These are phyloP conservation scores for Chelon labrosus DNA, from an alignment of 2,797 vertebrate species.

Conservation along the genomic window DNA sequence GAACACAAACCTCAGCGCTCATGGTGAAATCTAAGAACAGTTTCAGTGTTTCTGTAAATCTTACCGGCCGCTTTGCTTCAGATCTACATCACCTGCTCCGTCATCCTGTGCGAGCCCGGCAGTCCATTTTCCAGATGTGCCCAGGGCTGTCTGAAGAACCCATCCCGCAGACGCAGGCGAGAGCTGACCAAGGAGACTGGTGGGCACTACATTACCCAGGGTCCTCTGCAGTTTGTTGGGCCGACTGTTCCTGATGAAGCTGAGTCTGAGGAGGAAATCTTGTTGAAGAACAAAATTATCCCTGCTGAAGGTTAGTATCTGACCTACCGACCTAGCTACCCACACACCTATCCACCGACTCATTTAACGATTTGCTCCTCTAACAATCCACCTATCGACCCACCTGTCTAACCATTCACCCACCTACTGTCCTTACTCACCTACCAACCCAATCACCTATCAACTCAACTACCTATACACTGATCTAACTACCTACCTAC, in stretches of 20 bases:
- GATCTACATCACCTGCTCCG: slow-evolving; percentile 83
- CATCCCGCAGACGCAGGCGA: slow-evolving; percentile 54
- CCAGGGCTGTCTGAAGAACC: slow-evolving; percentile 69
- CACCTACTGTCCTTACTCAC: too few relatives aligned
- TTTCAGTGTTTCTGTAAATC: too few relatives aligned
- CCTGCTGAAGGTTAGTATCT: slow-evolving; percentile 20
- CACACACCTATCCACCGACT: not conserved
- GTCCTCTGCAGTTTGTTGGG: slow-evolving; percentile 70
- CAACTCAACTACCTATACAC: too few relatives aligned
- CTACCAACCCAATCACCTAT: too few relatives aligned
- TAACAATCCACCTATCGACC: not conserved
- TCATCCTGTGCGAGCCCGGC: slow-evolving; percentile 77
- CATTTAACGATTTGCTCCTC: not conserved
- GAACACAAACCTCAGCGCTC: too few relatives aligned
- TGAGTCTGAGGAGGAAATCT: rapidly evolving
- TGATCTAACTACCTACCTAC: too few relatives aligned
- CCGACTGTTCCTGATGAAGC: not conserved
- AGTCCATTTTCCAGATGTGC: slow-evolving; percentile 78
- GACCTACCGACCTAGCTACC: too few relatives aligned
- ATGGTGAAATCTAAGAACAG: not conserved
- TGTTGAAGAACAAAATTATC: not conserved
- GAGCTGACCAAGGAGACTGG: slow-evolving; percentile 57
- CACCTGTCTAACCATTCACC: too few relatives aligned
- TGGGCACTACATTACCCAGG: slow-evolving; percentile 78
- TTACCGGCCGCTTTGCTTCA: slow-evolving; percentile 31